These are phyloP conservation scores for Bos indicus DNA, from an alignment of 2,113 vertebrate species.

Conservation along the genomic window DNA sequence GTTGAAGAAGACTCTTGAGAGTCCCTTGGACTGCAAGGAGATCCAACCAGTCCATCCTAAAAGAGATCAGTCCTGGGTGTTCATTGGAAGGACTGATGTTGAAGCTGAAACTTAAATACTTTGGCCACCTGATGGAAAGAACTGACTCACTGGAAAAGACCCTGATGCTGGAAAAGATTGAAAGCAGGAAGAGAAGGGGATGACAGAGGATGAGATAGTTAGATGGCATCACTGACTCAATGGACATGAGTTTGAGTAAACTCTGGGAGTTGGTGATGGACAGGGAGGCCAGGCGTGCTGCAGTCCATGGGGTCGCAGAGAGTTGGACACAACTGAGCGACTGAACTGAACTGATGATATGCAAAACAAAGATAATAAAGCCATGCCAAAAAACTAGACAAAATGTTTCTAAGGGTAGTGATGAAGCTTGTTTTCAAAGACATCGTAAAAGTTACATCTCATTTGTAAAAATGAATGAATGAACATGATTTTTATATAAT, in stretches of 20 bases:
- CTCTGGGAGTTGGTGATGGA: background rate
- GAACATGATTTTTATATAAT: background rate
- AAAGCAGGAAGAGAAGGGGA: background rate
- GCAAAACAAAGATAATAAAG: background rate
- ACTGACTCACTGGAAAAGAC: background rate
- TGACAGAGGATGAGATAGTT: background rate
- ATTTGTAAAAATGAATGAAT: background rate
- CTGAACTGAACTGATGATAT: background rate
- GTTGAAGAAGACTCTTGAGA: background rate
- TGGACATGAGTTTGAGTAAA: background rate
- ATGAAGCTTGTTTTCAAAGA: background rate
- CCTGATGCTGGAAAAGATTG: background rate
- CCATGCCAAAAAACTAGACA: background rate
- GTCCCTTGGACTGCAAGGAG: background rate
- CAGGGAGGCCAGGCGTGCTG: fast-evolving
- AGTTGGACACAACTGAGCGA: background rate
- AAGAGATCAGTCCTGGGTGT: background rate
- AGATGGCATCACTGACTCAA: background rate
- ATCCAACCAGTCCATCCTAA: background rate
- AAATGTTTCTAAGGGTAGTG: background rate
- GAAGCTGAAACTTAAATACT: background rate
- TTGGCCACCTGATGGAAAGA: background rate
- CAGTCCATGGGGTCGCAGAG: background rate
- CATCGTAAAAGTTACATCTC: background rate
- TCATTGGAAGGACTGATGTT: background rate